A percentile compares a stretch with the other conserved stretches of the same genome.
Evolutionary conservation across 2,113 vertebrate genomes (phyloP).

Genomic region (Pseudois nayaur): DNA sequence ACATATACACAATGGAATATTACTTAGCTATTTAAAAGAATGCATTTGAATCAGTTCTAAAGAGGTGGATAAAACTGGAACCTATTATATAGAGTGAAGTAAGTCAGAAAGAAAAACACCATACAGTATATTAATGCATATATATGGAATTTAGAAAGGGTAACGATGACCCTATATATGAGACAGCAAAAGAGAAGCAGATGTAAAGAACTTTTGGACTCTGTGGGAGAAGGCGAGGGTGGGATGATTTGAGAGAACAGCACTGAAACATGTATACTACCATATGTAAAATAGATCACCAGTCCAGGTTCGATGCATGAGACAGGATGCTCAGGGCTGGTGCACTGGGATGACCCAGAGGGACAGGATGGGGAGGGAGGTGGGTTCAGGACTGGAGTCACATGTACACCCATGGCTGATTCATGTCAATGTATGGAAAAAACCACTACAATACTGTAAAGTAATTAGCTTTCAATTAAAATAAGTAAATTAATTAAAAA

Average conservation of each 20-base stretch:
- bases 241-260: neutral
- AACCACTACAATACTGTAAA: neutral
- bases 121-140: neutral
- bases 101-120: neutral
- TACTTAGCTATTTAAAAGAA: neutral
- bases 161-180: neutral
- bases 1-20: neutral
- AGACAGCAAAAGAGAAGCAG: neutral
- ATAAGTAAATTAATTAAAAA: neutral
- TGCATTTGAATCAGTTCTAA: neutral
- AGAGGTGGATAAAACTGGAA: neutral
- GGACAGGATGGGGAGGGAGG: neutral
- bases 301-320: neutral
- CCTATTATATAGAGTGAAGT: neutral
- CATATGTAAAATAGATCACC: neutral
- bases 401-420: neutral
- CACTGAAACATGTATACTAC: neutral
- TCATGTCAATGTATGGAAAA: neutral
- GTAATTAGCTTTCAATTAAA: neutral
- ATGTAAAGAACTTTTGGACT: neutral
- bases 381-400: neutral
- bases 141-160: neutral
- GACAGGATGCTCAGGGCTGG: neutral
- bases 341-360: neutral
- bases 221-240: neutral